Percentiles rank a stretch among this genome's conserved stretches.
phyloP scores from a whole-genome alignment of 2,888 invertebrate species.

The Biston betularia region DNA sequence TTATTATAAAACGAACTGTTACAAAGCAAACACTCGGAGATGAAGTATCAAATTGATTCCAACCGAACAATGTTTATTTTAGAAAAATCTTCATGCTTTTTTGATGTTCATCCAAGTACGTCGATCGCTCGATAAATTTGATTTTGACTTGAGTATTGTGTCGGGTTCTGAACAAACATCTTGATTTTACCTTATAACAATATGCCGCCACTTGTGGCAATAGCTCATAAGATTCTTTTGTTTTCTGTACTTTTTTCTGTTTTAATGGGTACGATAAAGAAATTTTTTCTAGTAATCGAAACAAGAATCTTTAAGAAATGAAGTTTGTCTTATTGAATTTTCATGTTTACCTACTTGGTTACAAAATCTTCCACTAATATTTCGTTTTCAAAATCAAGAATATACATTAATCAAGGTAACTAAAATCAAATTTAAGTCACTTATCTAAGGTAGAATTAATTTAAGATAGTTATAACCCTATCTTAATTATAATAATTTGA shows the following conservation, averaged over 20 bases:
- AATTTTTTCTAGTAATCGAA: conserved; percentile 42
- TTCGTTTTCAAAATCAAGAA: not conserved
- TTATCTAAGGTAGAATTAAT: conserved; percentile 3
- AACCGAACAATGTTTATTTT: conserved; percentile 75
- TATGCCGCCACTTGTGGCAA: conserved; percentile 40
- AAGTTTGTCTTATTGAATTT: conserved; percentile 19
- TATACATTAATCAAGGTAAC: not conserved
- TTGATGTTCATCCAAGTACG: conserved; percentile 71
- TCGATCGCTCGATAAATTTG: conserved; percentile 64
- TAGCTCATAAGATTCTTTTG: no score
- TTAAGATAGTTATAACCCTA: not conserved
- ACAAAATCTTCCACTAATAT: not conserved
- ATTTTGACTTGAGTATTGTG: conserved; percentile 69
- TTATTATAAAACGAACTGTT: conserved; percentile 78
- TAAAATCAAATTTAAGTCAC: not conserved
- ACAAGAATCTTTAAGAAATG: conserved; percentile 10
- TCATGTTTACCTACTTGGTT: conserved; percentile 41
- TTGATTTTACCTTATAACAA: conserved; percentile 57
- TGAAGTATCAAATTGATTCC: conserved; percentile 77
- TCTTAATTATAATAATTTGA: conserved; percentile 44
- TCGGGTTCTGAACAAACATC: conserved; percentile 62
- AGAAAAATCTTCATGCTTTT: conserved; percentile 75
- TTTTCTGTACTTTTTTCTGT: no score
- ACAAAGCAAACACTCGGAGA: conserved; percentile 81
- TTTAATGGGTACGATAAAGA: no score